Percentiles rank a stretch among this genome's conserved stretches.
Evolutionary conservation across 2,888 invertebrate genomes (phyloP).

Genomic region (Eudasyphora cyanicolor): DNA sequence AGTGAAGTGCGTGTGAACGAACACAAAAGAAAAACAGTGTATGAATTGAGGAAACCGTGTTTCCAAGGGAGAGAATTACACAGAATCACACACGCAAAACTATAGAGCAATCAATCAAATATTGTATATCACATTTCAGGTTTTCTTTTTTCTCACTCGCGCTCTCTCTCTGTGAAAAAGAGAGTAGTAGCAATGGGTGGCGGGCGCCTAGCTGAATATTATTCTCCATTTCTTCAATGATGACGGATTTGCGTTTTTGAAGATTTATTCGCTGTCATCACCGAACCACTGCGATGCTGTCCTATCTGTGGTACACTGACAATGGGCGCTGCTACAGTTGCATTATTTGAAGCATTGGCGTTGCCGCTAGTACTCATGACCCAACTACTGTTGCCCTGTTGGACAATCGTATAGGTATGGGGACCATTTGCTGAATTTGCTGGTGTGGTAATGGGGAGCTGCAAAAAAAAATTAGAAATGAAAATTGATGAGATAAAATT

Average conservation of each 20-base stretch:
- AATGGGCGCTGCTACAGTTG: slow-evolving; percentile 61
- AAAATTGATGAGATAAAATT: neutral
- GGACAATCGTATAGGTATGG: slow-evolving; percentile 68
- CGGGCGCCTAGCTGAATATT: neutral
- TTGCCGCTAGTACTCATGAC: slow-evolving; percentile 66
- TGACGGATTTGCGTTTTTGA: slow-evolving; percentile 65
- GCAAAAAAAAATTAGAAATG: slow-evolving; percentile 21
- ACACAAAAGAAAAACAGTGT: neutral
- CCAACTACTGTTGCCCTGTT: slow-evolving; percentile 71
- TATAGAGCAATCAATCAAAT: slow-evolving; percentile 19
- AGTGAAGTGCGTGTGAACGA: neutral
- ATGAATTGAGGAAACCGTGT: neutral
- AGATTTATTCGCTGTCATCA: slow-evolving; percentile 51
- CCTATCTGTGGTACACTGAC: slow-evolving; percentile 47
- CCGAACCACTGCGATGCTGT: slow-evolving; percentile 17
- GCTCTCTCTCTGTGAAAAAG: neutral
- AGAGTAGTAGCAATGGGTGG: neutral
- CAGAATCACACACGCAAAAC: neutral
- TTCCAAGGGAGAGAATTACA: too few relatives aligned
- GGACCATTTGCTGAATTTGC: slow-evolving; percentile 64
- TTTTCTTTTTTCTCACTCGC: neutral
- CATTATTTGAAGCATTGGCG: slow-evolving; percentile 48
- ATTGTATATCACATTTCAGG: slow-evolving; percentile 30
- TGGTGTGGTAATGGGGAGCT: slow-evolving; percentile 75
- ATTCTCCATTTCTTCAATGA: slow-evolving; percentile 45